Base-by-base conservation (phyloP, 2,888 invertebrate species). In the Machimus atricapillus region DNA sequence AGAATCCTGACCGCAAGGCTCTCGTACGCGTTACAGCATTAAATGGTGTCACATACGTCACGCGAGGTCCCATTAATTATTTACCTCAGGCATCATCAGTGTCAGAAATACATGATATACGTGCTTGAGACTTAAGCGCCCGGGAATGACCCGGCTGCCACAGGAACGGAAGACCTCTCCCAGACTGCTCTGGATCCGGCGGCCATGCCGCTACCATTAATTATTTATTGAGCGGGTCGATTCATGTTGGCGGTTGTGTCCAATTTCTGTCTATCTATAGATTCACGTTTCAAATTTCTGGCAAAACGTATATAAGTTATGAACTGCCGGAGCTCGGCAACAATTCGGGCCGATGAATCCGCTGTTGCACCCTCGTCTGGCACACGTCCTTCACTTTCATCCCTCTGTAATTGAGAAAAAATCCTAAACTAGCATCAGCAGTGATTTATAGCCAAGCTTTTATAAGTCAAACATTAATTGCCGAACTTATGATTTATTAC, bases 51-150 rank as follows among this genome's bases (percentile, higher is more conserved):
- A 66, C 83, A 66, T 16, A 34, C 34, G 34, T 34, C 34, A 34
- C 34, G 34, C 34, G 90, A 94, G 94, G 88, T 91, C 46, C 56
- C 85, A 85, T 87, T 81, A 87, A 87, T 87, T 85, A 87, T 85
- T 87, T 74, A 87, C 87, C 79, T 79, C 52, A 27, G 52, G 78
- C 81, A 76, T 87, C 87, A 87, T 79, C 87, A 85, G 85, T 87
- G 85, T 87, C 87, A 87, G 52, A 85, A 46, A 78, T 73, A 74
- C 87, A 79, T 66, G 83, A 66, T 40, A 78, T 73, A 79, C 87
- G 85, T 66, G 83, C 83, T 40, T 23, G 58, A 34, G 37, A 83
- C 40, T 27, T 83, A 83, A 83, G 66, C 83, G 37, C 19, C 19
- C 23, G n/a, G 9, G 34, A 23, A 16, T 37, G 58, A 19, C 58